A percentile compares a stretch with the other conserved stretches of the same genome.
phyloP scores from a whole-genome alignment of 1,140 invertebrate genomes.

The Coelopa frigida region DNA sequence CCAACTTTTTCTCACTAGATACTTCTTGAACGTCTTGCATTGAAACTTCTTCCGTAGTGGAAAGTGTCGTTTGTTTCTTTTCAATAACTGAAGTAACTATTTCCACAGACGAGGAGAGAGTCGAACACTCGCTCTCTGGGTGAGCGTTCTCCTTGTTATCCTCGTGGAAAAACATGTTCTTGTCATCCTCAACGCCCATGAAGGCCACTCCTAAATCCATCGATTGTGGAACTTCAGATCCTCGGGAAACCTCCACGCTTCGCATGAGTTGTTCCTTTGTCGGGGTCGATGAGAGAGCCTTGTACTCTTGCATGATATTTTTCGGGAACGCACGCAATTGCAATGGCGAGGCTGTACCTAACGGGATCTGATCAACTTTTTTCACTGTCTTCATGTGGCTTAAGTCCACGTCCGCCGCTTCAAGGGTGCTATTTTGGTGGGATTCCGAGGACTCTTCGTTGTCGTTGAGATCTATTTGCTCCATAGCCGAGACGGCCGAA shows the following conservation, averaged over 20 bases:
- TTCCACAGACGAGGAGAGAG: slow-evolving; percentile 1
- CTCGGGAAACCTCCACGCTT: slow-evolving; percentile 9
- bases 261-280: slow-evolving; percentile 20
- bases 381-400: slow-evolving; percentile 12
- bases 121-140: slow-evolving; percentile 12
- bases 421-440: slow-evolving; percentile 15
- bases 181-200: slow-evolving; percentile 7
- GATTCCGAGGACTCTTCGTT: slow-evolving; percentile 1
- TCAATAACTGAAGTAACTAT: slow-evolving; percentile 1
- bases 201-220: slow-evolving; percentile 11
- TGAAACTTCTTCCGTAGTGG: not conserved
- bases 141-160: slow-evolving; percentile 31
- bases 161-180: slow-evolving; percentile 2
- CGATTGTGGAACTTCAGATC: not conserved
- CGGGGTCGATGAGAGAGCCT: slow-evolving; percentile 31
- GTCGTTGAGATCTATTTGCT: slow-evolving; percentile 12
- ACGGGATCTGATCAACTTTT: slow-evolving; percentile 7
- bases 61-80: too few relatives aligned
- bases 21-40: not conserved
- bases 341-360: slow-evolving; percentile 24
- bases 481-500: slow-evolving; percentile 1
- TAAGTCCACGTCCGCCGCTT: slow-evolving; percentile 13
- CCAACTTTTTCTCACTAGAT: not conserved
- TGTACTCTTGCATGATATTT: slow-evolving; percentile 26
- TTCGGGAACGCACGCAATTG: slow-evolving; percentile 30